Evolutionary conservation across 2,797 vertebrate species (phyloP).

Genomic region (Staurois parvus): DNA sequence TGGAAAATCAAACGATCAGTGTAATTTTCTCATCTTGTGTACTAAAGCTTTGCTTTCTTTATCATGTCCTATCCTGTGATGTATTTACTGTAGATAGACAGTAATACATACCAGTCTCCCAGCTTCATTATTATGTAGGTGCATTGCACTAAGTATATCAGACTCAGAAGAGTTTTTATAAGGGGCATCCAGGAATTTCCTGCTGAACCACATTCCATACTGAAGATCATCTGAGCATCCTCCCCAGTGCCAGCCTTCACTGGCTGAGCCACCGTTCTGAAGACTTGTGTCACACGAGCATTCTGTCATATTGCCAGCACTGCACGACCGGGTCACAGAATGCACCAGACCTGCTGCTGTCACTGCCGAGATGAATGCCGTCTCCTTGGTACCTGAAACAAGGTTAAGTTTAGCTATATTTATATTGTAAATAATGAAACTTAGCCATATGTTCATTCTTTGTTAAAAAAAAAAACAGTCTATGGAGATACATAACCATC

Average conservation of each 20-base stretch:
- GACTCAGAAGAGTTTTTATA: slow-evolving; percentile 73
- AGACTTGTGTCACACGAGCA: slow-evolving; percentile 88
- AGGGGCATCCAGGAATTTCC: slow-evolving; percentile 84
- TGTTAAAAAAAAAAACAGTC: neutral
- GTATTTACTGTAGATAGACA: no score
- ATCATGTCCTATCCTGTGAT: no score
- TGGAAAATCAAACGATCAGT: no score
- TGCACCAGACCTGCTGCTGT: slow-evolving; percentile 91
- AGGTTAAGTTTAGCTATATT: neutral
- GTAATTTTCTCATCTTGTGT: no score
- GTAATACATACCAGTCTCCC: slow-evolving; percentile 88
- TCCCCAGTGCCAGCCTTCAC: slow-evolving; percentile 94
- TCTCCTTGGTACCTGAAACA: slow-evolving; percentile 90
- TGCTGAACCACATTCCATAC: slow-evolving; percentile 91
- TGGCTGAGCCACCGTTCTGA: slow-evolving; percentile 76
- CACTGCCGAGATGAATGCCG: slow-evolving; percentile 89
- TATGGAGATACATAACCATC: neutral
- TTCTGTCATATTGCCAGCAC: slow-evolving; percentile 90
- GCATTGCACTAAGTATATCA: slow-evolving; percentile 78
- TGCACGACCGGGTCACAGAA: slow-evolving; percentile 89
- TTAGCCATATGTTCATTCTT: neutral
- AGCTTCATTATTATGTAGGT: slow-evolving; percentile 92
- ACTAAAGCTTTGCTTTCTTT: no score
- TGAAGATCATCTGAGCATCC: slow-evolving; percentile 94
- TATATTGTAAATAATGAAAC: no score